Percentiles rank a stretch among this genome's conserved stretches.
Evolutionary conservation across 1,140 invertebrate species (phyloP).

Genomic region (Drosophila navojoa): DNA sequence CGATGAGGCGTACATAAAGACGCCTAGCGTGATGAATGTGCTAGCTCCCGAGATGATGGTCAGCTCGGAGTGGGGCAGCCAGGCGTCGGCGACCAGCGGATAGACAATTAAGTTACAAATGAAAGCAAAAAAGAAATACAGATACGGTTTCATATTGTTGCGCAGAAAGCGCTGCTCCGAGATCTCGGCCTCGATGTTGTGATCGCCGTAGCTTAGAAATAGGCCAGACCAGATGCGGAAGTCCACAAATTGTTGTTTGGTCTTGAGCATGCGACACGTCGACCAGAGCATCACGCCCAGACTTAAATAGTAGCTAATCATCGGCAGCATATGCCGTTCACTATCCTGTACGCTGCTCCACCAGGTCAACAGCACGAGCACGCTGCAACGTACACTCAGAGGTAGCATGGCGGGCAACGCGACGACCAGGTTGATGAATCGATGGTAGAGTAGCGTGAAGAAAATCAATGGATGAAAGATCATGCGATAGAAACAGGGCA

Average conservation of each 20-base stretch:
- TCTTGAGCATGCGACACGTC: slow-evolving; percentile 90
- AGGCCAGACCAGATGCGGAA: slow-evolving; percentile 92
- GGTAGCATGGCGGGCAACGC: slow-evolving; percentile 86
- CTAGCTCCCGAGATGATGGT: slow-evolving; percentile 89
- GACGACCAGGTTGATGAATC: slow-evolving; percentile 87
- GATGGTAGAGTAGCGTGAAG: slow-evolving; percentile 88
- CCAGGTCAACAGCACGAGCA: slow-evolving; percentile 87
- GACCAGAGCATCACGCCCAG: slow-evolving; percentile 90
- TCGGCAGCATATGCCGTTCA: slow-evolving; percentile 47
- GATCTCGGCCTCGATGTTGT: slow-evolving; percentile 89
- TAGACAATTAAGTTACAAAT: slow-evolving; percentile 90
- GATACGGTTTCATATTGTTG: slow-evolving; percentile 92
- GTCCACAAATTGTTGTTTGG: slow-evolving; percentile 89
- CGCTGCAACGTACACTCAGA: slow-evolving; percentile 86
- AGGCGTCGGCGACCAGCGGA: slow-evolving; percentile 90
- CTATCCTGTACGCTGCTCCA: slow-evolving; percentile 85
- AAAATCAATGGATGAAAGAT: slow-evolving; percentile 89
- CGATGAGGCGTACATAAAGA: slow-evolving; percentile 87
- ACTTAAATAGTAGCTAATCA: slow-evolving; percentile 86
- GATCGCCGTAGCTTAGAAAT: slow-evolving; percentile 89
- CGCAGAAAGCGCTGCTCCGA: slow-evolving; percentile 92
- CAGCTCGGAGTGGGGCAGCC: slow-evolving; percentile 93
- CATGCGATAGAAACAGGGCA: slow-evolving; percentile 88
- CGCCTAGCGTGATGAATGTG: slow-evolving; percentile 90
- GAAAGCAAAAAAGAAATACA: slow-evolving; percentile 90